Base-by-base conservation (phyloP, 2,888 invertebrate genomes). In the Standfussiana lucernea region DNA sequence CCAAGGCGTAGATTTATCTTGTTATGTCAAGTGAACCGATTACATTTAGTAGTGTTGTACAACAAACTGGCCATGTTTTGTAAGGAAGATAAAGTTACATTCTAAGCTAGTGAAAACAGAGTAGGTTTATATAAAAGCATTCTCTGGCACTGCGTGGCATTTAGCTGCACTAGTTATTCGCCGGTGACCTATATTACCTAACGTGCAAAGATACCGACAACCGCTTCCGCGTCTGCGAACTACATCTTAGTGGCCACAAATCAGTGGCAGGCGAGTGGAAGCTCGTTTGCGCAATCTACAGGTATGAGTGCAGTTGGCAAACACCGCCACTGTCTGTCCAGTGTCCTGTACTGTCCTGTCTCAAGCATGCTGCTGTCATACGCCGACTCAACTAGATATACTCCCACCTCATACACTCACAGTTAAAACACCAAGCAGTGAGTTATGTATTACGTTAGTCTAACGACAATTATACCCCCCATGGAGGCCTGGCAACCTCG, bases 161-260 rank as follows among this genome's bases (percentile, higher is more conserved):
- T 90, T 89, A 89, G 84, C 81, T 79, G 89, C 84, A 85, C 85
- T 80, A 87, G 88, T 82, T 83, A 80, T 88, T 87, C 85, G 82
- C 76, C 66, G 73, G 81, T 89, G 89, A 72, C 89, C 90, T 89
- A 91, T 89, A 91, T 91, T 91, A 88, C 88, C 86, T 90, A 91
- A 91, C 85, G 79, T 77, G 82, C 82, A 77, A 68, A 86, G 82
- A 84, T 84, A 88, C 73, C 66, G 61, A 61, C 72, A 66, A 75
- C 79, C 84, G 88, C 89, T 92, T 90, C 91, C 91, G 91, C 88
- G 86, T 90, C 75, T 85, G 85, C 81, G 85, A 85, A 88, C 85
- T 86, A 88, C 83, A 86, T 87, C 88, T 89, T 89, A 88, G 89
- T 91, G 90, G 90, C 89, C 91, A 89, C 91, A 88, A 87, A 86